Conservation (phyloP, 2,797 vertebrate species). For the Myiotriccus ornatus region DNA sequence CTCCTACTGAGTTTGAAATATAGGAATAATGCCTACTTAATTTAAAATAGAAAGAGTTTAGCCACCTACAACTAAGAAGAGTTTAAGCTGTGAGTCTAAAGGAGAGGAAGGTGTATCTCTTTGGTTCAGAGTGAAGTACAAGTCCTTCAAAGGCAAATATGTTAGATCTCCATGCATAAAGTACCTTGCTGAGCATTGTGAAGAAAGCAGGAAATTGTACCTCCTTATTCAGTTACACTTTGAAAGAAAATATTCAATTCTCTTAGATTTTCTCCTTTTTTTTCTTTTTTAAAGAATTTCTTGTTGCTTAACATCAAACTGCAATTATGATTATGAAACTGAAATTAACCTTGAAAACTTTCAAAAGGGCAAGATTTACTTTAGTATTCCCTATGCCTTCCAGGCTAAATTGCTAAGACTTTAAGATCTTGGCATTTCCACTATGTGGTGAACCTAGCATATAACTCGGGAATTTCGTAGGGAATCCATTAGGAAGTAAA, state of each 20-base stretch:
- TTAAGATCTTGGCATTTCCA: not conserved
- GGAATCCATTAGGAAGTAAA: not conserved
- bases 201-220: not conserved
- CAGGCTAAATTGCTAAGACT: not conserved
- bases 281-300: not conserved
- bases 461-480: not conserved
- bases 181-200: not conserved
- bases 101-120: not conserved
- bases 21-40: not conserved
- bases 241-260: not conserved
- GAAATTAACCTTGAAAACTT: not conserved
- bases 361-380: not conserved
- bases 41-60: not conserved
- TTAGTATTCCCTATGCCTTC: not conserved
- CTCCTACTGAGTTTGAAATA: not conserved
- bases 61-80: not conserved
- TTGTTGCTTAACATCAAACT: not conserved
- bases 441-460: not conserved
- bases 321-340: not conserved
- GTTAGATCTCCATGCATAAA: not conserved
- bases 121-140: not conserved
- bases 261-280: not conserved
- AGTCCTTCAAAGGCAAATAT: not conserved
- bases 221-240: not conserved
- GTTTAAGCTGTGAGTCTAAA: not conserved